These are phyloP conservation scores for Coreoperca whiteheadi DNA, from an alignment of 2,113 vertebrate species.

Conservation along the genomic window DNA sequence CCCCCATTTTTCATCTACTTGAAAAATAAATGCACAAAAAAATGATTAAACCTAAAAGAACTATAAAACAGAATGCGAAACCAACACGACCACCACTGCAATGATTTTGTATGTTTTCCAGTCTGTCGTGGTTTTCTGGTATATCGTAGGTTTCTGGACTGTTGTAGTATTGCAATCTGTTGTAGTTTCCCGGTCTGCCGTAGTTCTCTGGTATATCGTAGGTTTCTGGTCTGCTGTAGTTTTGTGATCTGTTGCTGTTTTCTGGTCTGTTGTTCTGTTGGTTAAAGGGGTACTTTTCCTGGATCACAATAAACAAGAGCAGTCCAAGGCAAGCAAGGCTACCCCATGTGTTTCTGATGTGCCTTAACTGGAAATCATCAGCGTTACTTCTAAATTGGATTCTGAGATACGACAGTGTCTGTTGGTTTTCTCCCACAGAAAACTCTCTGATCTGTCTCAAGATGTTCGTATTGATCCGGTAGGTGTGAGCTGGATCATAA, in stretches of 20 bases:
- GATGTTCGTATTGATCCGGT: slow-evolving; percentile 57
- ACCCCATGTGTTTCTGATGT: slow-evolving; percentile 57
- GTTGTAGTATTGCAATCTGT: not conserved
- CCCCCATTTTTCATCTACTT: not conserved
- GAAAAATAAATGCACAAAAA: not conserved
- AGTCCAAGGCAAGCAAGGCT: slow-evolving; percentile 66
- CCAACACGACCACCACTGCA: no score
- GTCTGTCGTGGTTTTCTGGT: not conserved
- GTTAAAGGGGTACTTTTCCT: slow-evolving; percentile 27
- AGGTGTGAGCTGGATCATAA: slow-evolving; percentile 72
- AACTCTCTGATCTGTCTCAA: slow-evolving; percentile 65
- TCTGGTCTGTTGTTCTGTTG: slow-evolving; percentile 10
- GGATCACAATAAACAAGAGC: slow-evolving; percentile 65
- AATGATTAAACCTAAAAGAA: not conserved
- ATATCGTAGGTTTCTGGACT: not conserved
- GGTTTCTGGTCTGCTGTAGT: no score
- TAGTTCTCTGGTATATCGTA: slow-evolving; percentile 11
- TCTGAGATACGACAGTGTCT: slow-evolving; percentile 42
- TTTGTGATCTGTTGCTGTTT: no score
- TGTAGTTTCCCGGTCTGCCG: not conserved
- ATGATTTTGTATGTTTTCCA: not conserved
- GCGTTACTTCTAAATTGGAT: slow-evolving; percentile 39
- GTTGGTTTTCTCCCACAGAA: slow-evolving; percentile 10
- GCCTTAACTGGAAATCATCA: not conserved
- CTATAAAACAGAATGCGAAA: not conserved